Conservation (phyloP, 2,113 vertebrate species). For the Pseudorasbora parva region DNA sequence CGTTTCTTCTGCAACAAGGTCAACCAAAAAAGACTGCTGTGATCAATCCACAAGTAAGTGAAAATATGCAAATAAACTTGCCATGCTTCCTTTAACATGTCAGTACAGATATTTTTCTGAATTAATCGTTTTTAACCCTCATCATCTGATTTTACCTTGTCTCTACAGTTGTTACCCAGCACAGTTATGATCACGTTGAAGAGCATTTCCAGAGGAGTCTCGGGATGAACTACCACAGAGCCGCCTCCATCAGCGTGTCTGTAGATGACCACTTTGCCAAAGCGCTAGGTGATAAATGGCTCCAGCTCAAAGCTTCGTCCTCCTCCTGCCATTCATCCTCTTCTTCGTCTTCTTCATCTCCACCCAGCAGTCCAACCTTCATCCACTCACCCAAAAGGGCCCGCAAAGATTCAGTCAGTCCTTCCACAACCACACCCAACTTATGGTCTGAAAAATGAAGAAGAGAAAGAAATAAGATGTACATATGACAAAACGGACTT, state of each 20-base stretch:
- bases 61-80: not conserved
- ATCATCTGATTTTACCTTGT: not conserved
- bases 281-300: conserved; percentile 81
- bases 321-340: conserved; percentile 70
- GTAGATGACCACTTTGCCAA: conserved; percentile 84
- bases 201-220: conserved; percentile 82
- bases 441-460: conserved; percentile 71
- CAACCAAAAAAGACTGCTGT: conserved; percentile 62
- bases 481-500: conserved; percentile 30
- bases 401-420: conserved; percentile 64
- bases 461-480: conserved; percentile 36
- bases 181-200: conserved; percentile 75
- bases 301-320: conserved; percentile 70
- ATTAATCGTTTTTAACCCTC: not conserved
- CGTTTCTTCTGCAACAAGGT: conserved; percentile 70
- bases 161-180: conserved; percentile 64
- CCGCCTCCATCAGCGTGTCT: conserved; percentile 74
- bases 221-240: conserved; percentile 72
- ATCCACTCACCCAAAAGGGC: conserved; percentile 69
- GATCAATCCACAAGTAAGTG: conserved; percentile 69
- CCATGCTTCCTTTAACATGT: conserved; percentile 27
- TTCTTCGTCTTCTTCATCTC: conserved; percentile 67
- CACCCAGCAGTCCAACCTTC: conserved; percentile 72
- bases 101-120: not conserved
- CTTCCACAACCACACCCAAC: conserved; percentile 61